These are phyloP conservation scores for Apamea anceps DNA, from an alignment of 2,888 invertebrate species.

Conservation along the genomic window DNA sequence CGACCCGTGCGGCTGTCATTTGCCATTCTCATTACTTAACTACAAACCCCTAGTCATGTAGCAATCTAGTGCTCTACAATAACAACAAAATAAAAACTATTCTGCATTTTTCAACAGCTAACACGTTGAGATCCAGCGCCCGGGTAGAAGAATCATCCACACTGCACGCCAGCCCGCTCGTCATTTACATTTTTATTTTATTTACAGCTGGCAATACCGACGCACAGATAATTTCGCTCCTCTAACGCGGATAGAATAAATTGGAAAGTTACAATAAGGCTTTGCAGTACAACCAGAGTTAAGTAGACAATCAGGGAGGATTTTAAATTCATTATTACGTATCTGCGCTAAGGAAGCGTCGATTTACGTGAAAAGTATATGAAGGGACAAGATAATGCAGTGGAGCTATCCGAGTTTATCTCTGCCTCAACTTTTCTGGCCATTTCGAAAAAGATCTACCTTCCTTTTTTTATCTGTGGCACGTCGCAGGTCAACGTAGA, in stretches of 20 bases:
- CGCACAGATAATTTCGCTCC: conserved; percentile 67
- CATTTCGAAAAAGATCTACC: not conserved
- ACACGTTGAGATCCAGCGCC: conserved; percentile 63
- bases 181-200: conserved; percentile 78
- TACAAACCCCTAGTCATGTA: too few species aligned
- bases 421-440: not conserved
- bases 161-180: conserved; percentile 61
- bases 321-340: conserved; percentile 60
- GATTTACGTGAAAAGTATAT: conserved; percentile 50
- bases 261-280: conserved; percentile 67
- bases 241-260: conserved; percentile 67
- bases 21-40: too few species aligned
- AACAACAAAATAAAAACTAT: not conserved
- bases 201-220: conserved; percentile 71
- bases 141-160: conserved; percentile 66
- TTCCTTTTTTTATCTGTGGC: not conserved
- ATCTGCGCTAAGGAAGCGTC: conserved; percentile 38
- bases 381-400: conserved; percentile 22
- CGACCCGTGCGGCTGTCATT: not conserved
- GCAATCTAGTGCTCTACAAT: not conserved
- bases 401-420: conserved; percentile 5
- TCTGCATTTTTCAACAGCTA: not conserved
- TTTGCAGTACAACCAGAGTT: conserved; percentile 57
- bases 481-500: not conserved
- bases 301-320: conserved; percentile 61